Base-by-base conservation (phyloP, 2,113 vertebrate species). In the Macrotis lagotis region DNA sequence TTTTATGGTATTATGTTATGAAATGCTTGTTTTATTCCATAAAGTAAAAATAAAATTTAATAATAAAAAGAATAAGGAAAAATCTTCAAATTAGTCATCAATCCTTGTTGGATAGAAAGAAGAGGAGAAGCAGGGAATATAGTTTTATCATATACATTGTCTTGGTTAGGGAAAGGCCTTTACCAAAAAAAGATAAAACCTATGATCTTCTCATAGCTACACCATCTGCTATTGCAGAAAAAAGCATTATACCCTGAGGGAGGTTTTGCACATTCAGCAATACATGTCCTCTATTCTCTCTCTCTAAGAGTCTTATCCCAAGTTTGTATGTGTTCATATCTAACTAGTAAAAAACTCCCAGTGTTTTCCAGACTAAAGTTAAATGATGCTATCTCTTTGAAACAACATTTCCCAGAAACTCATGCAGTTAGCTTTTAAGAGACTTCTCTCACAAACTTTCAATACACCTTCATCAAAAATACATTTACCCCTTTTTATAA, bases 361-460 rank as follows among this genome's bases (percentile, higher is more conserved):
- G 14, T 55, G 0, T 66, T 66, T 66, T 66, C 55, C 31, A 66
- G 55, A 7, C 12, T 74, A 5, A 16, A n/a, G 19, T 55, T 19
- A 74, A 74, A n/a, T n/a, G 37, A 74, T 74, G 37, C 12, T 74
- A n/a, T 74, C 59, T 74, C 31, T n/a, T 74, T n/a, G 31, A 74
- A 37, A 74, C 31, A n/a, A 14, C 12, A n/a, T n/a, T 74, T 37
- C 59, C 12, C 37, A 74, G 14, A 74, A 74, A 37, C 12, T 74
- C 59, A 74, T n/a, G 0, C 31, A 74, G 12, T 37, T n/a, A n/a
- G 12, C n/a, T 14, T 74, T 37, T 37, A 1, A 74, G 14, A n/a
- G 10, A 31, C 55, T 66, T 66, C 55, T 66, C 55, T 66, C 52
- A 11, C 74, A 19, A 95, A 52, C 31, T 94, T 95, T 89, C 91